Conservation (phyloP, 2,888 invertebrate species). For the Deroplatys truncata region DNA sequence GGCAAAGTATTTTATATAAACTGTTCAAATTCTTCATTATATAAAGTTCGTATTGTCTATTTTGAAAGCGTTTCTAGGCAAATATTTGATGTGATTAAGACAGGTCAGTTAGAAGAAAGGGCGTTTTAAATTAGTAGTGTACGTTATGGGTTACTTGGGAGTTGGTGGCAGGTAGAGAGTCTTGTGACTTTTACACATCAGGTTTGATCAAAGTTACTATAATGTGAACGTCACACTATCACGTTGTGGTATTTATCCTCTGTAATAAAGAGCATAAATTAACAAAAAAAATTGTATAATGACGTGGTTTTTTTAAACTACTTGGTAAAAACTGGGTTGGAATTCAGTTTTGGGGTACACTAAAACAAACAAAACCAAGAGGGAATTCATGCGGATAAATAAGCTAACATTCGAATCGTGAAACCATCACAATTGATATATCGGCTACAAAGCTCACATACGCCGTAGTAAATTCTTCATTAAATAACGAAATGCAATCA, state of each 20-base stretch:
- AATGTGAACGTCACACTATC: neutral
- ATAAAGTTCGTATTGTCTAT: too few relatives aligned
- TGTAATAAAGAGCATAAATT: neutral
- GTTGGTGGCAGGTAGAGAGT: too few relatives aligned
- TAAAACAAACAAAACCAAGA: neutral
- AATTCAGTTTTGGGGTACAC: neutral
- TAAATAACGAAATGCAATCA: slow-evolving; percentile 13
- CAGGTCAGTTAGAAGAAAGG: too few relatives aligned
- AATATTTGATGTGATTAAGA: too few relatives aligned
- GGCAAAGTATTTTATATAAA: too few relatives aligned
- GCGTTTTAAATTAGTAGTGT: too few relatives aligned
- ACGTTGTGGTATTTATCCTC: neutral
- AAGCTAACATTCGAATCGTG: neutral
- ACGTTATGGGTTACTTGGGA: too few relatives aligned
- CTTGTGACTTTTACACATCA: too few relatives aligned
- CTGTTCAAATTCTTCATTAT: too few relatives aligned
- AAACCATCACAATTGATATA: neutral
- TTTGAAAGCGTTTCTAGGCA: too few relatives aligned
- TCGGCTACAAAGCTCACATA: neutral
- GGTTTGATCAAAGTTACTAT: neutral
- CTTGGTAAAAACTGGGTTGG: neutral
- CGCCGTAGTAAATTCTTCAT: slow-evolving; percentile 6
- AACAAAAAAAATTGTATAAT: neutral
- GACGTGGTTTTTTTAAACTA: neutral
- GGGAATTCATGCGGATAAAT: neutral